Evolutionary conservation across 2,888 invertebrate genomes (phyloP).

Genomic region (Andrena marginata): DNA sequence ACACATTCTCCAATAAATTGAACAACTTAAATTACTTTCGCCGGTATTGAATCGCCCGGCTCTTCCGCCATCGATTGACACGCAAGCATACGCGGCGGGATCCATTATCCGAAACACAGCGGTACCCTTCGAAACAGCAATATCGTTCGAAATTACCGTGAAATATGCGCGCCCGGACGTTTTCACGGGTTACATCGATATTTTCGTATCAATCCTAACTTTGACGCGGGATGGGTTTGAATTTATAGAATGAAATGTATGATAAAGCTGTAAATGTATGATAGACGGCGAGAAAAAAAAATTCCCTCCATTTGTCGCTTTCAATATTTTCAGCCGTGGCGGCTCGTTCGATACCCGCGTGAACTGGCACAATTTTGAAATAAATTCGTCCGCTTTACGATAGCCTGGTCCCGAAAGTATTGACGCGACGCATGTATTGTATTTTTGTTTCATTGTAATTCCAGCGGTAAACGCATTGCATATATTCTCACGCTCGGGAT

Average conservation of each 20-base stretch:
- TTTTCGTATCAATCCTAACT: conserved; percentile 4
- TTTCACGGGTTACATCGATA: background rate
- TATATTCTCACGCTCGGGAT: background rate
- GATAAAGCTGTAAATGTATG: background rate
- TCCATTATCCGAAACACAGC: conserved; percentile 14
- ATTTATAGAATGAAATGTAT: conserved; percentile 1
- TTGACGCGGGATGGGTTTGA: background rate
- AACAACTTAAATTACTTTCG: conserved; percentile 58
- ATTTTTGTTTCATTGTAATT: conserved; percentile 35
- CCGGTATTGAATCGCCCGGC: conserved; percentile 14
- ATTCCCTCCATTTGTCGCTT: background rate
- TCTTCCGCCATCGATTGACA: conserved; percentile 22
- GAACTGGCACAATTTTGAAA: background rate
- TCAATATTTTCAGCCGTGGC: background rate
- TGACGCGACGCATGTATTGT: background rate
- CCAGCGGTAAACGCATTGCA: background rate
- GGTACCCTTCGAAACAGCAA: conserved; percentile 5
- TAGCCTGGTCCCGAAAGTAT: conserved; percentile 18
- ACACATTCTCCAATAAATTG: conserved; percentile 43
- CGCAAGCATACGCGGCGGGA: background rate
- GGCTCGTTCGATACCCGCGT: background rate
- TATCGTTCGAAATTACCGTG: conserved; percentile 2
- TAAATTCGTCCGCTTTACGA: conserved; percentile 7
- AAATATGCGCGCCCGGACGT: conserved; percentile 3
- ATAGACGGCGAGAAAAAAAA: background rate